These are phyloP conservation scores for Diplodus puntazzo DNA, from an alignment of 2,797 vertebrate genomes.

Conservation along the genomic window DNA sequence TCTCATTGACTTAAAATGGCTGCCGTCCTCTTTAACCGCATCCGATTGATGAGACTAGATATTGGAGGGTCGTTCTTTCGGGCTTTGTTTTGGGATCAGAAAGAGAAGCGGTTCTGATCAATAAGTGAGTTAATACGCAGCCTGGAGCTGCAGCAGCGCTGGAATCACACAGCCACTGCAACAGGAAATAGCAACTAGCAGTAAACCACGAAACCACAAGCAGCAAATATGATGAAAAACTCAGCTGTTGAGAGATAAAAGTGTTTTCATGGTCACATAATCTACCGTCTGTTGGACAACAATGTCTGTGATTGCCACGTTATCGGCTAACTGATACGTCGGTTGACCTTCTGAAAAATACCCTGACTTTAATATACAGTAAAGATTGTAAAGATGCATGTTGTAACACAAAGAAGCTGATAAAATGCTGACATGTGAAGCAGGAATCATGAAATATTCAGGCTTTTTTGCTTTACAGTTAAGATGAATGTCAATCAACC, in stretches of 20 bases:
- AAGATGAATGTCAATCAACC: no score
- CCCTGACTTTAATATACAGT: no score
- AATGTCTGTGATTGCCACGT: no score
- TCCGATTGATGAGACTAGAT: neutral
- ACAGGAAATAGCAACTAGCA: slow-evolving; percentile 28
- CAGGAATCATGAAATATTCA: neutral
- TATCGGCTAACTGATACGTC: no score
- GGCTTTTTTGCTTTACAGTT: no score
- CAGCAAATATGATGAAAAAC: neutral
- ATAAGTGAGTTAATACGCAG: neutral
- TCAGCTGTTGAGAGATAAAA: neutral
- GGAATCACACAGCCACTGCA: slow-evolving; percentile 5
- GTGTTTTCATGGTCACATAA: neutral
- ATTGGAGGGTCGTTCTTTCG: neutral
- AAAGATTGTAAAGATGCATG: no score
- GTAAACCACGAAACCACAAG: slow-evolving; percentile 42
- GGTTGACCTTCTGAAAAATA: no score
- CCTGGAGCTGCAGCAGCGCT: neutral
- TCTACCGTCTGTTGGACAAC: neutral
- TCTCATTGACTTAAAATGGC: neutral
- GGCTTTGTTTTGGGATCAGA: slow-evolving; percentile 9
- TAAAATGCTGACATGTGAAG: neutral
- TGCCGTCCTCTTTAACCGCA: neutral
- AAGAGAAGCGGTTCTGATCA: neutral
- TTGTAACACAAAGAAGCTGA: no score